These are phyloP conservation scores for Progne subis DNA, from an alignment of 2,113 vertebrate species.

Conservation along the genomic window DNA sequence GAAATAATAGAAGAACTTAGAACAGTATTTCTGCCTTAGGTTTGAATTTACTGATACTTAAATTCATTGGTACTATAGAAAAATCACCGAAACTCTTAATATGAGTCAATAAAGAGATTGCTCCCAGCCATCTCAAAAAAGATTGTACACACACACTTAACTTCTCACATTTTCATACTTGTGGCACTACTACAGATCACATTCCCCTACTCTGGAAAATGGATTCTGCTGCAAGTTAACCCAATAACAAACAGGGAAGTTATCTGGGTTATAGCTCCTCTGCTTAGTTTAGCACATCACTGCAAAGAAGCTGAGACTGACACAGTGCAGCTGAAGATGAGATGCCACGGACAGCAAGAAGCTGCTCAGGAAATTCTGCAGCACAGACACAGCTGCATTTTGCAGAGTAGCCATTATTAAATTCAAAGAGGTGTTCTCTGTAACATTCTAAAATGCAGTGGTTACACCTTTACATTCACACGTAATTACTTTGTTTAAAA, in stretches of 20 bases:
- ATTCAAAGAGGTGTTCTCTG: background rate
- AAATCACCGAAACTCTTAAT: background rate
- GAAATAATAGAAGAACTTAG: background rate
- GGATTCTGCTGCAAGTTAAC: background rate
- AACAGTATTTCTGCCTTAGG: background rate
- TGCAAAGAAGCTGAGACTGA: background rate
- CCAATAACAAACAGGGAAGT: background rate
- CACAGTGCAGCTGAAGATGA: rapidly evolving
- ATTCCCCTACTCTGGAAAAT: background rate
- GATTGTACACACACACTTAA: background rate
- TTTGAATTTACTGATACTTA: background rate
- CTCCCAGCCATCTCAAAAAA: background rate
- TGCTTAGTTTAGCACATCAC: background rate
- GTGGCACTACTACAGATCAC: background rate
- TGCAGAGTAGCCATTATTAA: background rate
- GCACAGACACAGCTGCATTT: background rate
- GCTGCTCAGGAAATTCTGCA: background rate
- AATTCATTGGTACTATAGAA: background rate
- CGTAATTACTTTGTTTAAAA: background rate
- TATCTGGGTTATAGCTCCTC: background rate
- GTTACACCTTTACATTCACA: background rate
- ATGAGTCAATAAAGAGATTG: background rate
- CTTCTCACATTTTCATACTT: background rate
- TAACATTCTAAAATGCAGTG: background rate
- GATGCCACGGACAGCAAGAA: background rate